Evolutionary conservation across 1,140 invertebrate species (phyloP).

Genomic region (Psix sp.): DNA sequence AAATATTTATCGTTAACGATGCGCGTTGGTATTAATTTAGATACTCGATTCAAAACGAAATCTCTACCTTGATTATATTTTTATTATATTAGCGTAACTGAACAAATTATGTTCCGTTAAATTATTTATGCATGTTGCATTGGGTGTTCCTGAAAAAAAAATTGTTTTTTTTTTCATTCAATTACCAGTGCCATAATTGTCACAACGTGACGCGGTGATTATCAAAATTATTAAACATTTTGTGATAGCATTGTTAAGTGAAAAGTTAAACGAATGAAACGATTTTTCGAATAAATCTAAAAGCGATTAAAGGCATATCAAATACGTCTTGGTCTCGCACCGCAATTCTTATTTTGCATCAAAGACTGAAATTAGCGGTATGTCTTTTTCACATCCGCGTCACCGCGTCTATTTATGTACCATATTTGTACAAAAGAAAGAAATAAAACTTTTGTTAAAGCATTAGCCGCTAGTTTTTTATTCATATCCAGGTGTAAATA

Average conservation of each 20-base stretch:
- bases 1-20: slow-evolving; percentile 1
- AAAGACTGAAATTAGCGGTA: slow-evolving; percentile 72
- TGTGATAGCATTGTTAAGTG: slow-evolving; percentile 32
- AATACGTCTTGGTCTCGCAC: slow-evolving; percentile 48
- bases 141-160: slow-evolving; percentile 35
- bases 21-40: slow-evolving; percentile 16
- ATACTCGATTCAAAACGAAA: slow-evolving; percentile 1
- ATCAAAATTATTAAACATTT: slow-evolving; percentile 21
- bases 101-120: background rate
- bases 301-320: background rate
- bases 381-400: slow-evolving; percentile 71
- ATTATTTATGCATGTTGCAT: slow-evolving; percentile 26
- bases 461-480: slow-evolving; percentile 30
- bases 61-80: background rate
- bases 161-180: slow-evolving; percentile 16
- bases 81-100: slow-evolving; percentile 2
- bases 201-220: slow-evolving; percentile 45
- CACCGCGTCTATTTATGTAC: slow-evolving; percentile 62
- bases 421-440: slow-evolving; percentile 70
- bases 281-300: background rate
- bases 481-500: slow-evolving; percentile 11
- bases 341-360: slow-evolving; percentile 64
- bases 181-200: slow-evolving; percentile 51
- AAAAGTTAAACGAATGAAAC: background rate
- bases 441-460: slow-evolving; percentile 67